Evolutionary conservation across 2,113 vertebrate species (phyloP), one percentile per base, ranked within the genome.

Genomic region (Centropus bengalensis): DNA sequence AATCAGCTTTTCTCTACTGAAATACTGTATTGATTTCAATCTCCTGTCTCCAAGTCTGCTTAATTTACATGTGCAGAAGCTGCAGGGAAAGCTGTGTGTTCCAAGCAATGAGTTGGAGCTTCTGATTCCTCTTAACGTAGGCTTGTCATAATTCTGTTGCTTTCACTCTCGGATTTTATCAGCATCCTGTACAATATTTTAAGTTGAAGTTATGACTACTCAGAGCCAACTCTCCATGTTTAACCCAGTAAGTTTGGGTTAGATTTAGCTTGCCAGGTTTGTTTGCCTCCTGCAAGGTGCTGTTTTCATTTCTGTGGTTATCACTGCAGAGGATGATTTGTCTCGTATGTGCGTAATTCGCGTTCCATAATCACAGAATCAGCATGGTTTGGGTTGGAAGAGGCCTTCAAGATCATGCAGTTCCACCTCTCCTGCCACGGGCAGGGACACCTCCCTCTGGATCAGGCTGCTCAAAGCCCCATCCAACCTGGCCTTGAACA

Each of bases 241-340:
- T 73, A 80, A 55, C 55, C 5, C 58, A 54, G 30, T 73, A 28
- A 68, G 60, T 93, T 66, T 86, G 88, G 62, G 59, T 75, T 92
- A 73, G 49, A 15, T 76, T 82, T 87, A 82, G 15, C 33, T 49
- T 52, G 64, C n/a, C 24, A 70, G 51, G 45, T 75, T 88, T 30
- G 71, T 88, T 90, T 94, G 59, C 73, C 42, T 63, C 0, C 38
- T 81, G 51, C 14, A 67, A 51, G 56, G 5, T 23, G 8, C 21
- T 42, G 7, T 52, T 75, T 74, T 79, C 36, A 19, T 52, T 82
- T 74, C 7, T 18, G 15, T 51, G 38, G 36, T 66, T 93, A 40
- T 38, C 32, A 0, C 55, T 55, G 33, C 16, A 14, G 59, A 38
- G 55, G 4, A 28, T 85, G 63, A 26, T 85, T 54, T 88, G 51